Evolutionary conservation across 2,797 vertebrate species (phyloP).

Genomic region (Tragelaphus oryx): DNA sequence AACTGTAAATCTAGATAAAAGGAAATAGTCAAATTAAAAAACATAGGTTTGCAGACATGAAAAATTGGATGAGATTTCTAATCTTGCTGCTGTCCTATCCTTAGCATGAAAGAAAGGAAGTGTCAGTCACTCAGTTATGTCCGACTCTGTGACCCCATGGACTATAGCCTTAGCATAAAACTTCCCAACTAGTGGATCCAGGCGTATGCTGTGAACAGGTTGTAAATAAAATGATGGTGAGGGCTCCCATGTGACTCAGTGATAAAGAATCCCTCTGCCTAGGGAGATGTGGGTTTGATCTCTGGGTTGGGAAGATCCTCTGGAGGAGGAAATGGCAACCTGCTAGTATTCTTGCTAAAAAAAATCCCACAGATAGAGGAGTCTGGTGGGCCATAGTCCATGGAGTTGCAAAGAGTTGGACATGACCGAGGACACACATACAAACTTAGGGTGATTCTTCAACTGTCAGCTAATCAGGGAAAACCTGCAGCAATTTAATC

Average conservation of each 20-base stretch:
- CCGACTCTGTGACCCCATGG: background rate
- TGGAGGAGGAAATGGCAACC: background rate
- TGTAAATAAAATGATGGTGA: background rate
- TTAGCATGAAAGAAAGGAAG: background rate
- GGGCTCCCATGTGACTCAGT: background rate
- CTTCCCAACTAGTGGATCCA: background rate
- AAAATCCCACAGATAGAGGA: background rate
- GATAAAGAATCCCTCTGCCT: background rate
- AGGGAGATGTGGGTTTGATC: background rate
- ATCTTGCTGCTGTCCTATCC: background rate
- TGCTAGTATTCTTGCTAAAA: background rate
- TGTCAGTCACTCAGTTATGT: background rate
- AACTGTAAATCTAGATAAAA: background rate
- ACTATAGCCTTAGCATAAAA: background rate
- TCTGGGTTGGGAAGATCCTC: background rate
- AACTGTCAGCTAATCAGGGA: background rate
- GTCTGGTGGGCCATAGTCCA: background rate
- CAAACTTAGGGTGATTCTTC: background rate
- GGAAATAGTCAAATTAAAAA: background rate
- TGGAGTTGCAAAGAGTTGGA: background rate
- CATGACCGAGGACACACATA: background rate
- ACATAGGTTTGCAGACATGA: background rate
- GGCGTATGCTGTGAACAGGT: background rate
- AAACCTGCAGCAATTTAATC: background rate
- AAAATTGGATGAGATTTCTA: constrained; percentile 4